Percentiles rank a stretch among this genome's conserved stretches.
Conservation (phyloP, 2,888 invertebrate genomes). For the Rhabditophanes sp. region DNA sequence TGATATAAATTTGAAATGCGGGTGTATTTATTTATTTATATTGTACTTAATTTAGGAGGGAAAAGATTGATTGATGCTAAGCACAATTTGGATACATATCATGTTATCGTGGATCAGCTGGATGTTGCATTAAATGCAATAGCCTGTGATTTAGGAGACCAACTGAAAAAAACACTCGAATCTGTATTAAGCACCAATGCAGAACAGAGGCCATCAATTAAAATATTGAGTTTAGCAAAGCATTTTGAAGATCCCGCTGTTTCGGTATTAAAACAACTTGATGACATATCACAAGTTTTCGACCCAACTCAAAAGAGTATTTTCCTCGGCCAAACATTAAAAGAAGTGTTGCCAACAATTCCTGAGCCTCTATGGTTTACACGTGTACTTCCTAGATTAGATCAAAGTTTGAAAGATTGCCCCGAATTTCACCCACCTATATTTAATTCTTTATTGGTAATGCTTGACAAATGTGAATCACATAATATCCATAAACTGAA, state of each 20-base stretch:
- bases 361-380: constrained; percentile 39
- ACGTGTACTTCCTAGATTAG: constrained; percentile 32
- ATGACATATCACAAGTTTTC: constrained; percentile 70
- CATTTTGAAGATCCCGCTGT: constrained; percentile 69
- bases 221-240: constrained; percentile 70
- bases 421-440: constrained; percentile 26
- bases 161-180: constrained; percentile 24
- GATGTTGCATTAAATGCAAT: constrained; percentile 30
- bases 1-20: too few relatives aligned
- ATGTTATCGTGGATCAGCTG: constrained; percentile 65
- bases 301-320: constrained; percentile 71
- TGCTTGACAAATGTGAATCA: constrained; percentile 21
- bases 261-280: constrained; percentile 75
- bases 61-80: constrained; percentile 72
- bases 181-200: constrained; percentile 50
- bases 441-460: constrained; percentile 32
- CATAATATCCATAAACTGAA: constrained; percentile 36
- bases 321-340: constrained; percentile 61
- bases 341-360: constrained; percentile 25
- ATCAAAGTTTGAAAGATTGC: constrained; percentile 24
- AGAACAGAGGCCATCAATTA: constrained; percentile 71
- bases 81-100: constrained; percentile 70
- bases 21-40: too few relatives aligned
- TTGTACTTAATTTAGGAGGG: constrained; percentile 57
- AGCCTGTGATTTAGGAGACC: constrained; percentile 57